A percentile compares a stretch with the other conserved stretches of the same genome.
Evolutionary conservation across 2,113 vertebrate genomes (phyloP).

Genomic region (Emydocephalus ijimae): DNA sequence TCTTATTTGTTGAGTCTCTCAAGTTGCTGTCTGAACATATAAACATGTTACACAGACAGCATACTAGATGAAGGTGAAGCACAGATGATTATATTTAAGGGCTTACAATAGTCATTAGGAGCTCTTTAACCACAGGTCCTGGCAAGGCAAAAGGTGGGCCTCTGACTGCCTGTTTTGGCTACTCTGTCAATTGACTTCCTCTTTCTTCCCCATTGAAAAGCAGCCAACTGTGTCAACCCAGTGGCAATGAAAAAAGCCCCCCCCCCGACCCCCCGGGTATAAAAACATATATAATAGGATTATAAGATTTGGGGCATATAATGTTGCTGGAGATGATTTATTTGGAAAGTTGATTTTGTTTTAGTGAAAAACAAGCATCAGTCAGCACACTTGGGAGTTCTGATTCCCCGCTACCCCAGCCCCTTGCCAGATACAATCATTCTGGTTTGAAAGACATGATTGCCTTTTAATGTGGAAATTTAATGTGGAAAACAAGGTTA

Average conservation of each 20-base stretch:
- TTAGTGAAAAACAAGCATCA: conserved; percentile 74
- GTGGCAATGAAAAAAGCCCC: conserved; percentile 46
- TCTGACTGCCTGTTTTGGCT: conserved; percentile 60
- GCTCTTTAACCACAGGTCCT: conserved; percentile 73
- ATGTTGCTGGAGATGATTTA: conserved; percentile 74
- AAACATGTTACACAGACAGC: conserved; percentile 65
- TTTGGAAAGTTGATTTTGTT: conserved; percentile 80
- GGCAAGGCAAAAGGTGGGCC: conserved; percentile 41
- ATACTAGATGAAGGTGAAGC: conserved; percentile 69
- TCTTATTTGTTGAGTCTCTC: conserved; percentile 60
- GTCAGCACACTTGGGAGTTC: conserved; percentile 67
- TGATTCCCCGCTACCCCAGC: conserved; percentile 43
- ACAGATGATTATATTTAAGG: conserved; percentile 75
- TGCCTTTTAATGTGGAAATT: conserved; percentile 75
- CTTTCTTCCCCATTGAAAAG: conserved; percentile 61
- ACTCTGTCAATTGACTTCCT: conserved; percentile 60
- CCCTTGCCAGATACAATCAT: conserved; percentile 78
- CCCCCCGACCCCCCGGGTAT: not conserved
- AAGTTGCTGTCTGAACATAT: conserved; percentile 40
- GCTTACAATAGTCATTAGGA: conserved; percentile 82
- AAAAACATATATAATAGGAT: conserved; percentile 71
- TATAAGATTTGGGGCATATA: conserved; percentile 73
- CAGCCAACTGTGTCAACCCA: conserved; percentile 66
- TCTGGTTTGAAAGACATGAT: conserved; percentile 74
- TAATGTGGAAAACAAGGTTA: conserved; percentile 63